Evolutionary conservation across 2,888 invertebrate species (phyloP).

Genomic region (Pedicia rivosa): DNA sequence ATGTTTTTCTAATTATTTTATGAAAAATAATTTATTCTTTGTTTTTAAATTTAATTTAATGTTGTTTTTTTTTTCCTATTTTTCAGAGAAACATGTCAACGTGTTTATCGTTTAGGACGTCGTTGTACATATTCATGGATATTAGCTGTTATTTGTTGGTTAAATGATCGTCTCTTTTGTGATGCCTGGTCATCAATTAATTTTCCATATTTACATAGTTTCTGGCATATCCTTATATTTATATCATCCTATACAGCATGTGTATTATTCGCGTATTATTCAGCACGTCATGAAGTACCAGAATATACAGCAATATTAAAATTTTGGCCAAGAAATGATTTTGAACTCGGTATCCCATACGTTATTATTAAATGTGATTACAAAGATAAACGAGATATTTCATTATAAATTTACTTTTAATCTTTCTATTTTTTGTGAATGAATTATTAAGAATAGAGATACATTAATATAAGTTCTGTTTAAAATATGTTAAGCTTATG

Average conservation of each 20-base stretch:
- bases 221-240: slow-evolving; percentile 71
- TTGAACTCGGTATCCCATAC: slow-evolving; percentile 63
- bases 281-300: slow-evolving; percentile 54
- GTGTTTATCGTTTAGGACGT: slow-evolving; percentile 54
- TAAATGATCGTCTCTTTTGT: slow-evolving; percentile 62
- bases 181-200: slow-evolving; percentile 60
- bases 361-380: slow-evolving; percentile 46
- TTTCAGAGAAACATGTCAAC: slow-evolving; percentile 39
- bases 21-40: no score
- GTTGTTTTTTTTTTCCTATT: slow-evolving; percentile 9
- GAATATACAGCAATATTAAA: slow-evolving; percentile 49
- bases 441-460: no score
- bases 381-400: slow-evolving; percentile 29
- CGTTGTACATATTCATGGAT: slow-evolving; percentile 51
- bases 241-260: slow-evolving; percentile 61
- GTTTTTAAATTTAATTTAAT: no score
- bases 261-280: slow-evolving; percentile 65
- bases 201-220: slow-evolving; percentile 68
- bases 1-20: no score
- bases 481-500: no score
- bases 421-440: no score
- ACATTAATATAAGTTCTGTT: no score
- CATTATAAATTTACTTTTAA: no score
- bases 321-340: slow-evolving; percentile 65
- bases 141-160: slow-evolving; percentile 59